Conservation (phyloP, 2,113 vertebrate species). For the Beaufortia kweichowensis region DNA sequence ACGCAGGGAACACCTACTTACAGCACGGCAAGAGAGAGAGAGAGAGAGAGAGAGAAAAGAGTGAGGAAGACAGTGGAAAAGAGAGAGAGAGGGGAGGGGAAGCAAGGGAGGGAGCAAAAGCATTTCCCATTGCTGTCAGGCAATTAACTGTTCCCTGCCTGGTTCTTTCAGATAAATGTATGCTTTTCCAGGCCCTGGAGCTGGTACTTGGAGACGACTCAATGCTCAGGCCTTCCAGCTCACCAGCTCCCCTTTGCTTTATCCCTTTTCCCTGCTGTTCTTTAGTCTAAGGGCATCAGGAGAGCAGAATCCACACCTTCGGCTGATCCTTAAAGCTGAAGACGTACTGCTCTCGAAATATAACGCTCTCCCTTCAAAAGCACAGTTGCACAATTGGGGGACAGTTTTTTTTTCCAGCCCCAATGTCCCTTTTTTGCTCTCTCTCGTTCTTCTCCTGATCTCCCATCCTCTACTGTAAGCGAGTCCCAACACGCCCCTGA, state of each 20-base stretch:
- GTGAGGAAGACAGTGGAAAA: conserved; percentile 30
- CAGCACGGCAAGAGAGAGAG: conserved; percentile 57
- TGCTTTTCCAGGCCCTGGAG: conserved; percentile 62
- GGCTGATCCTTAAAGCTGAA: background rate
- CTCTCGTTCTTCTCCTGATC: conserved; percentile 29
- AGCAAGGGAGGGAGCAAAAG: conserved; percentile 60
- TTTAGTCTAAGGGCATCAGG: background rate
- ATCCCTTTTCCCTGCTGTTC: background rate
- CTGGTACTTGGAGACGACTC: background rate
- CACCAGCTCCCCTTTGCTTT: background rate
- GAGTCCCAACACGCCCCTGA: conserved; percentile 54
- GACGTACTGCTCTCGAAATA: background rate
- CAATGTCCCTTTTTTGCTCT: conserved; percentile 23
- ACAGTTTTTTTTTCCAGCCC: conserved; percentile 15
- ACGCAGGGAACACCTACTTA: conserved; percentile 77
- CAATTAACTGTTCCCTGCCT: conserved; percentile 73
- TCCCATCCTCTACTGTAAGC: conserved; percentile 47
- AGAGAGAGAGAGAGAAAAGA: conserved; percentile 50
- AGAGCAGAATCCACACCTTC: background rate
- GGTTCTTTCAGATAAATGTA: conserved; percentile 66
- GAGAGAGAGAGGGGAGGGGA: conserved; percentile 35
- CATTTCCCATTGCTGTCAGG: conserved; percentile 77
- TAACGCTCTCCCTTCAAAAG: background rate
- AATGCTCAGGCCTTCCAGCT: background rate
- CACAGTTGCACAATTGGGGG: background rate